Conservation (phyloP, 2,113 vertebrate species). For the Hymenochirus boettgeri region DNA sequence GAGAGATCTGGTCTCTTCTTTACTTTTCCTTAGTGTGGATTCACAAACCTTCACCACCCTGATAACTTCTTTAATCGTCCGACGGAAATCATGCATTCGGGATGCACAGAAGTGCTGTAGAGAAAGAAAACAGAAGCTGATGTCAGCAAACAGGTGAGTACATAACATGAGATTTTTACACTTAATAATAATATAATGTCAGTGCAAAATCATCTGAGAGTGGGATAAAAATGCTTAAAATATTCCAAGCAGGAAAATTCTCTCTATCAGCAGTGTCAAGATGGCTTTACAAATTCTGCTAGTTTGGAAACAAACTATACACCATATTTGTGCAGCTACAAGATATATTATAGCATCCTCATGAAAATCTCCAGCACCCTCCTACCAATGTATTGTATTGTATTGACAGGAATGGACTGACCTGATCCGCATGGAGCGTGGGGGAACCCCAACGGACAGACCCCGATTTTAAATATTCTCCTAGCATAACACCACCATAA, state of each 20-base stretch:
- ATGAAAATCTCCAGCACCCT: no score
- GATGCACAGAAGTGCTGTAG: conserved; percentile 86
- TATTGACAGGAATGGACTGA: no score
- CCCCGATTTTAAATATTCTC: no score
- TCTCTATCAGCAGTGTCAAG: background rate
- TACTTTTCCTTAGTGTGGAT: conserved; percentile 88
- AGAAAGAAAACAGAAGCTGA: conserved; percentile 40
- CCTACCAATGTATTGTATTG: no score
- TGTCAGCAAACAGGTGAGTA: conserved; percentile 35
- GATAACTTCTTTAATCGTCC: conserved; percentile 89
- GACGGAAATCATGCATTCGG: conserved; percentile 88
- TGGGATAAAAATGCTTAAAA: conserved; percentile 1
- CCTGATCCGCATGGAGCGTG: no score
- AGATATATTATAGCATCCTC: no score
- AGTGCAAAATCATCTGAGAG: background rate
- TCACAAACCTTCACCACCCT: conserved; percentile 93
- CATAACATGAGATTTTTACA: background rate
- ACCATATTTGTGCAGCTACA: no score
- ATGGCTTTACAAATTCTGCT: conserved; percentile 14
- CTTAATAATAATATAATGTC: background rate
- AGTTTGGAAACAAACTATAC: no score
- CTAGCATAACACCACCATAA: no score
- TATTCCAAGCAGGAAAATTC: conserved; percentile 8
- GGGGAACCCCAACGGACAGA: no score
- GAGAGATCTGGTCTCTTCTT: no score